Evolutionary conservation across 1,140 invertebrate genomes (phyloP).

Genomic region (Drosophila mayri): DNA sequence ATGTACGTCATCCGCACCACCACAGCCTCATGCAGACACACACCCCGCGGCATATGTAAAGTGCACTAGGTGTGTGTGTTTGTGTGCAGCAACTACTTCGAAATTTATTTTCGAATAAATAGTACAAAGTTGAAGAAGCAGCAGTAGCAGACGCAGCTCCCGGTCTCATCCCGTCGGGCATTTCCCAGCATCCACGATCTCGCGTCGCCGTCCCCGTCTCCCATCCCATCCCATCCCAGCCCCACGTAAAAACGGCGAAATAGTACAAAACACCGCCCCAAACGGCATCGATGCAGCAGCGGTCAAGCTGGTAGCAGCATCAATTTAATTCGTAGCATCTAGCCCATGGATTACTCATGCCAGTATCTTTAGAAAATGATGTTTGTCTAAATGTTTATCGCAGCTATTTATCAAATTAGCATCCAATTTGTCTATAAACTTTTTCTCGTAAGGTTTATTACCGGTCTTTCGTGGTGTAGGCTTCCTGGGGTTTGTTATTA

Average conservation of each 20-base stretch:
- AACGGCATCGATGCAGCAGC: constrained; percentile 32
- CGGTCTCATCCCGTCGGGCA: constrained; percentile 46
- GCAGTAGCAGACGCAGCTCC: constrained; percentile 52
- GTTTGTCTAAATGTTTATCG: constrained; percentile 10
- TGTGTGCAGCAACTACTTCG: constrained; percentile 74
- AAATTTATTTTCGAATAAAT: constrained; percentile 83
- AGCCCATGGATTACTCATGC: not conserved
- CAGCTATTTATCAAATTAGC: constrained; percentile 11
- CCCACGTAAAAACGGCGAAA: constrained; percentile 72
- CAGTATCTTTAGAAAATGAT: constrained; percentile 4
- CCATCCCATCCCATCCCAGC: constrained; percentile 25
- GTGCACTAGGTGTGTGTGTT: constrained; percentile 62
- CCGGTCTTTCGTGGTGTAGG: too few species aligned
- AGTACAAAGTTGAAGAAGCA: constrained; percentile 81
- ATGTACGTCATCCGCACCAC: constrained; percentile 28
- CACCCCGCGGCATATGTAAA: constrained; percentile 50
- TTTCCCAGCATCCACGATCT: constrained; percentile 18
- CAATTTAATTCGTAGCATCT: constrained; percentile 10
- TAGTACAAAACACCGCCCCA: constrained; percentile 55
- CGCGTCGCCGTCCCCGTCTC: constrained; percentile 3
- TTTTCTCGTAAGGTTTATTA: not conserved
- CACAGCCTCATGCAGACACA: constrained; percentile 15
- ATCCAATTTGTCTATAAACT: constrained; percentile 4
- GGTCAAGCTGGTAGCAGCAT: constrained; percentile 25
- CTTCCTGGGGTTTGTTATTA: too few species aligned